Base-by-base conservation (phyloP, 2,797 vertebrate species). In the Lepilemur septentrionalis region DNA sequence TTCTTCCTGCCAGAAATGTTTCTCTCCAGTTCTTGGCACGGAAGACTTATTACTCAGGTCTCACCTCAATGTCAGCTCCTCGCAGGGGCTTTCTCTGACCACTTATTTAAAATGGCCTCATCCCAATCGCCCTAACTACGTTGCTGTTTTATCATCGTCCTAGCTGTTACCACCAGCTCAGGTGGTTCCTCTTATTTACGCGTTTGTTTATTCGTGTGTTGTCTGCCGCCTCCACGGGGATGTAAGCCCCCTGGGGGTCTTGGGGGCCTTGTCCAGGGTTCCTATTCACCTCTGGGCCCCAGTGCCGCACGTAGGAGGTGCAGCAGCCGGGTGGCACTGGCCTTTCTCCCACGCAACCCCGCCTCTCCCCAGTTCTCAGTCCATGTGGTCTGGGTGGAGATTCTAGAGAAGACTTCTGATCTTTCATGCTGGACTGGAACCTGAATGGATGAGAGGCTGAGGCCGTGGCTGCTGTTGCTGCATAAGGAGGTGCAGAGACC, bases 401-500 rank as follows among this genome's bases (percentile, higher is more conserved):
- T 81, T 92, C 84, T 89, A 32, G 80, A 85, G 70, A 50, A 84
- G 50, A 63, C 28, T 57, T 80, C 52, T 30, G 12, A 48, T 55
- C 55, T 23, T 69, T 91, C 67, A 2, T 70, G 67, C 18, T 81
- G 73, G 46, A 38, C 73, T 82, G 70, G 89, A 89, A 76, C 38
- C 18, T 59, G 89, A 78, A 0, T 57, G 61, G 90, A 50, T 57
- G n/a, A 43, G 89, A 72, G 48, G n/a, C 18, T 76, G 55, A 22
- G 17, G 72, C 46, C 59, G 10, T 2, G 0, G 65, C 32, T 55
- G 41, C 61, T 18, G 22, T 50, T 43, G 0, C 43, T 25, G 4
- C 6, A n/a, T 57, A 46, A 48, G 32, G 41, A 83, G 83, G 25
- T 23, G 63, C 9, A 61, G 67, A 25, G 67, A 35, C 20, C 5